Base-by-base conservation (phyloP, 2,888 invertebrate genomes). In the Empis stercorea region DNA sequence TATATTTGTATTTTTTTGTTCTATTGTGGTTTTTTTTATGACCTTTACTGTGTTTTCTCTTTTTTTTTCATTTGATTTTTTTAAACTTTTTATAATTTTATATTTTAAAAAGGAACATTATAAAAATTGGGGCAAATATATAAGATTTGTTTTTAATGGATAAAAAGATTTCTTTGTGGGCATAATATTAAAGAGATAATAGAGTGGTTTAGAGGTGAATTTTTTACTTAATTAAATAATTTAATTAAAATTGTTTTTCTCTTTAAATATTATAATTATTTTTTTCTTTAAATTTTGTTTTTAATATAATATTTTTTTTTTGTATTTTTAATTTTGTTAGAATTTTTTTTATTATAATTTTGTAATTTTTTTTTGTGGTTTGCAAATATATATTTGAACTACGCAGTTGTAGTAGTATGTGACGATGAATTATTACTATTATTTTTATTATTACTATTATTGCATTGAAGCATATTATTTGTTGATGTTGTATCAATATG, bases 391-490 rank as follows among this genome's bases (percentile, higher is more conserved):
- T 52, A 49, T 50, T 52, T 46, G 50, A 62, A 65, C 65, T 66
- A 66, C 65, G 65, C 65, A 54, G 65, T 58, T 57, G 61, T 59
- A 55, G 62, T 61, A 55, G 63, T 59, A 48, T 52, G 52, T 50
- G 53, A 48, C 38, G 55, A 51, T 51, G 54, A 51, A 54, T 56
- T 57, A 55, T 52, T 57, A 55, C 55, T 57, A 56, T 53, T 56
- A 55, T 52, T 59, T 56, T 57, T 59, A 55, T 57, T 61, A 53
- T 58, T 59, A 55, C 57, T 61, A 53, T 58, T 66, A 64, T 66
- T 66, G 62, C 67, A 66, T 59, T 67, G 66, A 55, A 67, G 64
- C 57, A 67, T 64, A 51, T 52, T 52, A 51, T 52, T 53, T 51
- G 51, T 52, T 51, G 52, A 48, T 52, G 38, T 10, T 17, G 38